Evolutionary conservation across 2,113 vertebrate genomes (phyloP).

Genomic region (Hydrochoerus hydrochaeris): DNA sequence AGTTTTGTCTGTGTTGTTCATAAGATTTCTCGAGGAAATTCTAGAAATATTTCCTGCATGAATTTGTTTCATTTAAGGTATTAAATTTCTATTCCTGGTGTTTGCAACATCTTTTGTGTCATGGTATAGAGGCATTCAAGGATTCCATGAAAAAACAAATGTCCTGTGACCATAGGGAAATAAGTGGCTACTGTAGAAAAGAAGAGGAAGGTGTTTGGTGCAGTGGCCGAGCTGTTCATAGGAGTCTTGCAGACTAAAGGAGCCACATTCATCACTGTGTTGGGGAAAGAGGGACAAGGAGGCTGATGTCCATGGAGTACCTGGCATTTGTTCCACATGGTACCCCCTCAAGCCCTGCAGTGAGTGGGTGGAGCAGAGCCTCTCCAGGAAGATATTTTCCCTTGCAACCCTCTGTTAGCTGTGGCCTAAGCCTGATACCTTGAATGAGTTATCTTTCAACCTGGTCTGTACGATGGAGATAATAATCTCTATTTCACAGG

Average conservation of each 20-base stretch:
- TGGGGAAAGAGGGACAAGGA: accelerated
- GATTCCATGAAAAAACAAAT: background rate
- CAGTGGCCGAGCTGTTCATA: background rate
- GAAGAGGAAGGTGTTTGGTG: no score
- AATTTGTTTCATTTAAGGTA: background rate
- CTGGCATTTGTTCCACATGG: accelerated
- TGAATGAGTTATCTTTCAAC: background rate
- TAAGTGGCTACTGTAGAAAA: background rate
- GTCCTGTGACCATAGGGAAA: background rate
- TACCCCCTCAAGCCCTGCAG: accelerated
- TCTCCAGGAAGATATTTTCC: background rate
- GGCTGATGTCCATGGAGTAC: background rate
- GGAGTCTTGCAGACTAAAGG: background rate
- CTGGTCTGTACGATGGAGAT: background rate
- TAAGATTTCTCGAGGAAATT: background rate
- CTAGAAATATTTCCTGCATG: background rate
- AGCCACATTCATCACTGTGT: background rate
- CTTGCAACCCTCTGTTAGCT: background rate
- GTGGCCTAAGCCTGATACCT: background rate
- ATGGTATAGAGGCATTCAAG: background rate
- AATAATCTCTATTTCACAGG: background rate
- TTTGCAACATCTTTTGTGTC: background rate
- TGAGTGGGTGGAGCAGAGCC: background rate
- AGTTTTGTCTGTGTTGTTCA: background rate
- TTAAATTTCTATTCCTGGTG: background rate